These are phyloP conservation scores for Blastobasis adustella DNA, from an alignment of 2,888 invertebrate species.

Conservation along the genomic window DNA sequence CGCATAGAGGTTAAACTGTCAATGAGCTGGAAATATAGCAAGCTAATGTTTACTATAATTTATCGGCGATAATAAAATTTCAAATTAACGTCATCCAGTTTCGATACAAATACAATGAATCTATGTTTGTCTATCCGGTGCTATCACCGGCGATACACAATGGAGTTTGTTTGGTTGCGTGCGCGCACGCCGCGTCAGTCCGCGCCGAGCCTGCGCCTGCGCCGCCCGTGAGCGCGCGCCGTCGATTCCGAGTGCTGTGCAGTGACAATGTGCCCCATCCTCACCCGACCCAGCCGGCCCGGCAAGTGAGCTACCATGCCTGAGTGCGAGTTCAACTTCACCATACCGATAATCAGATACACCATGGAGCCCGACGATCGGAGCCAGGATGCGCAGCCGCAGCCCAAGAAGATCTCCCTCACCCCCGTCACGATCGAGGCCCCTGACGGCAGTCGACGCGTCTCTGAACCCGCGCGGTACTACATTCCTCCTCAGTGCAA, in stretches of 20 bases:
- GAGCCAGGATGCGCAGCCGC: conserved; percentile 45
- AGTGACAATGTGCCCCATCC: conserved; percentile 19
- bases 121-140: no score
- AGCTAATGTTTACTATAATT: no score
- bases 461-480: conserved; percentile 57
- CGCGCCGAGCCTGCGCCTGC: conserved; percentile 25
- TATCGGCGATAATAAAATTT: no score
- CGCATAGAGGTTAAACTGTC: no score
- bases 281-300: no score
- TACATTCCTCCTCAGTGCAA: conserved; percentile 67
- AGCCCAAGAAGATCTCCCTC: conserved; percentile 61
- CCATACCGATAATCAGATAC: conserved; percentile 64
- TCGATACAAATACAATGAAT: no score
- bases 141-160: no score
- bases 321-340: conserved; percentile 61
- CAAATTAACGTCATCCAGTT: background rate
- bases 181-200: conserved; percentile 23
- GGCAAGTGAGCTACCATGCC: conserved; percentile 35
- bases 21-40: no score
- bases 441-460: conserved; percentile 53
- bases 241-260: conserved; percentile 40
- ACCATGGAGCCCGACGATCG: conserved; percentile 66
- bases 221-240: conserved; percentile 28
- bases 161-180: conserved; percentile 4
- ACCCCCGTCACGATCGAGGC: conserved; percentile 65